Conservation (phyloP, 1,140 invertebrate genomes). For the Spodoptera frugiperda region DNA sequence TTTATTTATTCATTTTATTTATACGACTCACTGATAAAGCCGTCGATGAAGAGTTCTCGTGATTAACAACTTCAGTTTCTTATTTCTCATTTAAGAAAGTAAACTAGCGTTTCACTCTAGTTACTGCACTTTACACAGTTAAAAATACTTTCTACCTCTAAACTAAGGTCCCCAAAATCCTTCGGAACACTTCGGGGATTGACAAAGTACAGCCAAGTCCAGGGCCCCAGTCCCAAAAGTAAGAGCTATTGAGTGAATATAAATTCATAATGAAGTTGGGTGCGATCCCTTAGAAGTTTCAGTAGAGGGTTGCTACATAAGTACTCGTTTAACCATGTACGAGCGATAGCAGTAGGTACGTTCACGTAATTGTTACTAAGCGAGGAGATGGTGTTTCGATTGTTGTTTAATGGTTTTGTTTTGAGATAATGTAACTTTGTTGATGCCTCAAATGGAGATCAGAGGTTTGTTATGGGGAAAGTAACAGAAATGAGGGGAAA, state of each 20-base stretch:
- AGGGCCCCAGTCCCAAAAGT: constrained; percentile 41
- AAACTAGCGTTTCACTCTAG: too few relatives aligned
- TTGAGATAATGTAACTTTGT: background rate
- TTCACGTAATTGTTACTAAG: constrained; percentile 29
- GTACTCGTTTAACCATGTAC: constrained; percentile 37
- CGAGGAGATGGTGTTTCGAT: background rate
- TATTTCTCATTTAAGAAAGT: too few relatives aligned
- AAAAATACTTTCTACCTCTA: background rate
- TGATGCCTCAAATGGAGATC: too few relatives aligned
- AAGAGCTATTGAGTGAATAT: constrained; percentile 64
- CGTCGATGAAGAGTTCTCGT: too few relatives aligned
- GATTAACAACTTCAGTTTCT: too few relatives aligned
- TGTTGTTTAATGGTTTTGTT: background rate
- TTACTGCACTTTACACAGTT: too few relatives aligned
- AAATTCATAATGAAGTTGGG: constrained; percentile 65
- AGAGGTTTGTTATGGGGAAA: too few relatives aligned
- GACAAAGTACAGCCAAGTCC: constrained; percentile 53
- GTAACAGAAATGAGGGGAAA: too few relatives aligned
- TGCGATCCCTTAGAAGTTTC: constrained; percentile 54
- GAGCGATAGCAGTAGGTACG: background rate
- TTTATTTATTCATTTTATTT: too few relatives aligned
- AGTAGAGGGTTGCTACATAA: constrained; percentile 36
- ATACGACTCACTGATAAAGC: too few relatives aligned
- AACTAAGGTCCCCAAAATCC: background rate
- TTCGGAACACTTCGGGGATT: constrained; percentile 44